Percentiles rank a stretch among this genome's conserved stretches.
These are phyloP conservation scores for Notospermus geniculatus DNA, from an alignment of 1,140 invertebrate species.

Conservation along the genomic window DNA sequence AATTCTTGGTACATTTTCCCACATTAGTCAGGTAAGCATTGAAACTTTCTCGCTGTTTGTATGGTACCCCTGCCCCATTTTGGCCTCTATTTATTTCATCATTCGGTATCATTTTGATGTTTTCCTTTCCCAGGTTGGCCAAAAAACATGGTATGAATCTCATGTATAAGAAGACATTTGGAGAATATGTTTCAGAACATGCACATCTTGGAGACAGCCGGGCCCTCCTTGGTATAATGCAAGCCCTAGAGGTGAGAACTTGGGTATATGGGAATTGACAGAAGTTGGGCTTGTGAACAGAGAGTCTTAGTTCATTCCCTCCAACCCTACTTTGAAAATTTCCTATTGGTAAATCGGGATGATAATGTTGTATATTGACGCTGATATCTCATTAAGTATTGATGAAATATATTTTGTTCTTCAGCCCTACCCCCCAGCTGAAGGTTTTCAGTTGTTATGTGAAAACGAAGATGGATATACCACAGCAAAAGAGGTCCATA, in stretches of 20 bases:
- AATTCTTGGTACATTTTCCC: slow-evolving; percentile 95
- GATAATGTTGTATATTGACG: too few relatives aligned
- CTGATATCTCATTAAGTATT: too few relatives aligned
- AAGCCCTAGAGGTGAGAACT: slow-evolving; percentile 64
- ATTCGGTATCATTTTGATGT: slow-evolving; percentile 30
- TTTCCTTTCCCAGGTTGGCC: slow-evolving; percentile 64
- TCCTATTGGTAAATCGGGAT: too few relatives aligned
- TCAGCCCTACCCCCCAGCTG: slow-evolving; percentile 65
- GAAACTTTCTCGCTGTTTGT: neutral
- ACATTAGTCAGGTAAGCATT: slow-evolving; percentile 69
- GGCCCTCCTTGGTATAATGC: slow-evolving; percentile 71
- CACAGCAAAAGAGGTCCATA: slow-evolving; percentile 64
- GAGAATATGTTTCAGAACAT: slow-evolving; percentile 75
- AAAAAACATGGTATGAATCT: slow-evolving; percentile 78
- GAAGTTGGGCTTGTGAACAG: slow-evolving; percentile 8
- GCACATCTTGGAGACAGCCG: slow-evolving; percentile 60
- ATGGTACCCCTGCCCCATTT: neutral
- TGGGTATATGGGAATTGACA: neutral
- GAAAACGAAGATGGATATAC: slow-evolving; percentile 69
- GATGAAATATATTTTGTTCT: too few relatives aligned
- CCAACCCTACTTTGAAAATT: too few relatives aligned
- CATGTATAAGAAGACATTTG: slow-evolving; percentile 71
- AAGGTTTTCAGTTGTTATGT: slow-evolving; percentile 60
- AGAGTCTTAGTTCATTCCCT: too few relatives aligned
- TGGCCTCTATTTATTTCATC: neutral